These are phyloP conservation scores for Venusia cambrica DNA, from an alignment of 2,888 invertebrate species.

Conservation along the genomic window DNA sequence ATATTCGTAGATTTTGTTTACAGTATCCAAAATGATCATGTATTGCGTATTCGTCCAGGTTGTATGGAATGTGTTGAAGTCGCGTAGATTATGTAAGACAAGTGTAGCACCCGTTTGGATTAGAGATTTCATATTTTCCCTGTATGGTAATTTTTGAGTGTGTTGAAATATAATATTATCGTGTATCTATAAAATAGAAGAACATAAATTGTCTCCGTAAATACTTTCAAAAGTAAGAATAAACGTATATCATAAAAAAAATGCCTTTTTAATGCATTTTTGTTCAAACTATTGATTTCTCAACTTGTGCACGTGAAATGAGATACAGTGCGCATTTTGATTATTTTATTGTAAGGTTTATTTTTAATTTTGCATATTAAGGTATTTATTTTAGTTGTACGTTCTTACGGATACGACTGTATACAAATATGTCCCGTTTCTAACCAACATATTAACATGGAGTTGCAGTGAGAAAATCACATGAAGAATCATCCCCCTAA, in stretches of 20 bases:
- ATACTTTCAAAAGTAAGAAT: conserved; percentile 54
- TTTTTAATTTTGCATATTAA: conserved; percentile 73
- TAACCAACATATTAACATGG: conserved; percentile 19
- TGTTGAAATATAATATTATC: conserved; percentile 35
- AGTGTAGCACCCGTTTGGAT: conserved; percentile 44
- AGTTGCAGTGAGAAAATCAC: conserved; percentile 14
- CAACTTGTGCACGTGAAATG: conserved; percentile 33
- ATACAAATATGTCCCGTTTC: conserved; percentile 49
- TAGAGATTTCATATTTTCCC: conserved; percentile 33
- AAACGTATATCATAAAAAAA: conserved; percentile 61
- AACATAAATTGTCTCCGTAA: conserved; percentile 42
- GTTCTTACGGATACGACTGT: conserved; percentile 76
- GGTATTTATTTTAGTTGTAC: conserved; percentile 80
- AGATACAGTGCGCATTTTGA: conserved; percentile 64
- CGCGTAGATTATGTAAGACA: conserved; percentile 39
- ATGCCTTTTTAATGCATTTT: conserved; percentile 75
- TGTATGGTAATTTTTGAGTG: conserved; percentile 31
- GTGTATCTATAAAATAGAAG: conserved; percentile 34
- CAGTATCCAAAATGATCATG: conserved; percentile 60
- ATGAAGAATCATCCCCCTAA: conserved; percentile 38
- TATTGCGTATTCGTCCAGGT: conserved; percentile 56
- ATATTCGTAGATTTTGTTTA: conserved; percentile 61
- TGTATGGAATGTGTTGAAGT: conserved; percentile 50
- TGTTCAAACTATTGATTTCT: conserved; percentile 41
- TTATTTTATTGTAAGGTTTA: conserved; percentile 55